Evolutionary conservation across 2,888 invertebrate genomes (phyloP).

Genomic region (Nephrotoma guestfalica): DNA sequence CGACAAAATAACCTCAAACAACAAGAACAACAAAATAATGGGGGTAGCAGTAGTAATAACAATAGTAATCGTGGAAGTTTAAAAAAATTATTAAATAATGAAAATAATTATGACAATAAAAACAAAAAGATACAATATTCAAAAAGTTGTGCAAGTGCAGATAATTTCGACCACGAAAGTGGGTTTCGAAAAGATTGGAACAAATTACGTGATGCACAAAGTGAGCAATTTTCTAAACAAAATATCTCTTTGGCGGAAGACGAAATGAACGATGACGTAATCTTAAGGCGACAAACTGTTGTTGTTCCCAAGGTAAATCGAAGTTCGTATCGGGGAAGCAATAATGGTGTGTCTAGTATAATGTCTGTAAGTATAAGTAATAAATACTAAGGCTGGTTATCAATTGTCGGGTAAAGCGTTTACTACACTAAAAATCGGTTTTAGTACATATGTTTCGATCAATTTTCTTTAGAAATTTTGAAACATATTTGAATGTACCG

Average conservation of each 20-base stretch:
- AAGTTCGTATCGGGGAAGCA: not conserved
- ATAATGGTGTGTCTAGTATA: not conserved
- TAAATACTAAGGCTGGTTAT: too few species aligned
- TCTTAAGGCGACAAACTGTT: not conserved
- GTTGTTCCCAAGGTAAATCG: not conserved
- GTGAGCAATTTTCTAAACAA: not conserved
- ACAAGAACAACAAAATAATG: not conserved
- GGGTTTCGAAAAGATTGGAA: not conserved
- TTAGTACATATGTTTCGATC: too few species aligned
- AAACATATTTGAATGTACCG: too few species aligned
- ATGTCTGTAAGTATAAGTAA: not conserved
- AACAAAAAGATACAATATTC: not conserved
- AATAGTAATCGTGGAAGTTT: not conserved
- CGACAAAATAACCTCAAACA: not conserved
- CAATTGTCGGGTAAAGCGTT: too few species aligned
- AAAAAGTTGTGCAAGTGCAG: not conserved
- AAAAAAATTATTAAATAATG: not conserved
- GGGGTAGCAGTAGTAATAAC: not conserved
- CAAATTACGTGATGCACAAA: not conserved
- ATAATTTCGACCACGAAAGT: not conserved
- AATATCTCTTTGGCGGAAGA: not conserved
- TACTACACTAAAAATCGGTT: too few species aligned
- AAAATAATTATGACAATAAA: not conserved
- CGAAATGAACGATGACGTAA: not conserved
- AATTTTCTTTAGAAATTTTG: too few species aligned